phyloP scores from a whole-genome alignment of 92 coral and sea anemone species.

The Phenganax stokvisi region DNA sequence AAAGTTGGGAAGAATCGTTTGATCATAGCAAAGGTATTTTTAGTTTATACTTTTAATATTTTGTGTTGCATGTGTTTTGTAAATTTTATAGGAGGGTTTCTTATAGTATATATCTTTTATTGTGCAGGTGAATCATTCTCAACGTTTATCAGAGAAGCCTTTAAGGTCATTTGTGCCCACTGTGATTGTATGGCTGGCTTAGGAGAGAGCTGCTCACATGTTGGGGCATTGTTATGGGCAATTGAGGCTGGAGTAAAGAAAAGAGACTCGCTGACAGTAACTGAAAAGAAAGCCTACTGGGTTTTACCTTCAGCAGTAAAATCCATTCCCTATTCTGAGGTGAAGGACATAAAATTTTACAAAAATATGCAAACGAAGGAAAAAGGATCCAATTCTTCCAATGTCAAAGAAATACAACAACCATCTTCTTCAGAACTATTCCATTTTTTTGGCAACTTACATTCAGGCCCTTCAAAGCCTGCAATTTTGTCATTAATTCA shows the following conservation, averaged over 20 bases:
- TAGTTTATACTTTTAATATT: too few relatives aligned
- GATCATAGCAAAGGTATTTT: too few relatives aligned
- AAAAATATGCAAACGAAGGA: neutral
- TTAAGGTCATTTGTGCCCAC: constrained; percentile 46
- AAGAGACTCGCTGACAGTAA: constrained; percentile 29
- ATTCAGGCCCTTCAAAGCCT: constrained; percentile 14
- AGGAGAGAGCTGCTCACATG: constrained; percentile 48
- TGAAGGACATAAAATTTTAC: constrained; percentile 19
- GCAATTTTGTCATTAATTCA: constrained; percentile 38
- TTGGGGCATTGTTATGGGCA: constrained; percentile 45
- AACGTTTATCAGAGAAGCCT: constrained; percentile 33
- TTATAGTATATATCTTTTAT: neutral
- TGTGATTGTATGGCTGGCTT: constrained; percentile 57
- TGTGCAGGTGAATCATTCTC: constrained; percentile 42
- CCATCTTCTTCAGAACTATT: neutral
- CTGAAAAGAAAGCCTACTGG: constrained; percentile 40
- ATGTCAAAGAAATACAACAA: neutral
- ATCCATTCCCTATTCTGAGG: constrained; percentile 22
- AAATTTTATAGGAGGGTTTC: neutral
- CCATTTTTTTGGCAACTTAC: neutral
- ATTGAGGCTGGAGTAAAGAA: constrained; percentile 38
- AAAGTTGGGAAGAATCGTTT: too few relatives aligned
- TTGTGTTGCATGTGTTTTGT: too few relatives aligned
- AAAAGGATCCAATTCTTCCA: neutral
- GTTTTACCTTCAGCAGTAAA: constrained; percentile 32